Percentiles rank a stretch among this genome's conserved stretches.
phyloP scores from a whole-genome alignment of 2,888 invertebrate species.

The Eugnorisma glareosa region DNA sequence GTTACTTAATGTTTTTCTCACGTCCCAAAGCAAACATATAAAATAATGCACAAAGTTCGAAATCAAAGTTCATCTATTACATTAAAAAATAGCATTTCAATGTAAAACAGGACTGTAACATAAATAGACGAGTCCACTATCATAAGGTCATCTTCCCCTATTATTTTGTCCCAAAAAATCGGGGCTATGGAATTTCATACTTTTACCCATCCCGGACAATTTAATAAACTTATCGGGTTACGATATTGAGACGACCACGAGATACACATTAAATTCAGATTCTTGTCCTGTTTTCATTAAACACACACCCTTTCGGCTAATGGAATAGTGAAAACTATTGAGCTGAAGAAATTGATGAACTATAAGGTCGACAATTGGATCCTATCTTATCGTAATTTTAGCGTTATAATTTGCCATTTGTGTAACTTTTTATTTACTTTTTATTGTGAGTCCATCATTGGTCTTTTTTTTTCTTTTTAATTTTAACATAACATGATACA shows the following conservation, averaged over 20 bases:
- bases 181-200: slow-evolving; percentile 68
- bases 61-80: slow-evolving; percentile 30
- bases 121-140: slow-evolving; percentile 34
- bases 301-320: slow-evolving; percentile 76
- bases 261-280: slow-evolving; percentile 81
- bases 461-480: not conserved
- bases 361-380: not conserved
- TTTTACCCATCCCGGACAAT: slow-evolving; percentile 65
- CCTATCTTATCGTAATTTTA: not conserved
- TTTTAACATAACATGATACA: not conserved
- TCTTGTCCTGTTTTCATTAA: slow-evolving; percentile 82
- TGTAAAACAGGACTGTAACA: slow-evolving; percentile 38
- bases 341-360: slow-evolving; percentile 38
- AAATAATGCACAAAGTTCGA: slow-evolving; percentile 35
- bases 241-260: slow-evolving; percentile 76
- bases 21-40: slow-evolving; percentile 20
- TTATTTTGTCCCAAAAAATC: slow-evolving; percentile 66
- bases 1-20: slow-evolving; percentile 22
- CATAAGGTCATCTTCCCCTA: slow-evolving; percentile 38
- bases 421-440: not conserved
- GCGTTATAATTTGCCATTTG: too few relatives aligned
- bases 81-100: slow-evolving; percentile 50
- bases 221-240: slow-evolving; percentile 78
- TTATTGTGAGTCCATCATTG: not conserved
- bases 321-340: slow-evolving; percentile 69